Evolutionary conservation across 2,888 invertebrate species (phyloP), one percentile per base, ranked within the genome.

Genomic region (Latrodectus hesperus): DNA sequence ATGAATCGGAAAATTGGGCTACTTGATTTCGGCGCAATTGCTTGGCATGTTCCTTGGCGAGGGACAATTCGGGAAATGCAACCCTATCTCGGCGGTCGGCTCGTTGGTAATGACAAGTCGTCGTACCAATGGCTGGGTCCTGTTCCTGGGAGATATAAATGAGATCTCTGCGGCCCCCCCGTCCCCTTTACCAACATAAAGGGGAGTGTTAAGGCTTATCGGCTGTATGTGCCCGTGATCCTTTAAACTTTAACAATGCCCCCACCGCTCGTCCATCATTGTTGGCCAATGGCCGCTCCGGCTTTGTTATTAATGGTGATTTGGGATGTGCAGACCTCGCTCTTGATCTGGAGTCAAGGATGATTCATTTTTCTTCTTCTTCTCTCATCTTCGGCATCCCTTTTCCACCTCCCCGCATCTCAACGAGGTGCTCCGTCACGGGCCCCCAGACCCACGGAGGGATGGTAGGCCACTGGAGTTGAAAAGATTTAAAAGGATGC

Each of bases 61-160:
- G 5, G 1, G 38, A 9, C 26, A 17, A 11, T 68, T 22, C 6
- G 16, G 67, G 67, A 51, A 26, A 55, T 51, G 76, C 81, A 86
- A 86, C 86, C 86, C 86, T 86, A 70, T 22, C 72, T 71, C 86
- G 71, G 86, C 86, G 86, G 86, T 86, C 86, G 80, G 86, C 81
- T 81, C 86, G 86, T 86, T 86, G 86, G 86, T 86, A 86, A 86
- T 86, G 86, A 86, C 86, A 86, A 86, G 86, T 86, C 86, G 86
- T 86, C 72, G 71, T 80, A 80, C 80, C 76, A 80, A 86, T 80
- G 80, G 86, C 80, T 65, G 72, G 74, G 86, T 86, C 86, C 86
- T 86, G 86, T 86, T 86, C 86, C 86, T 86, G 86, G 71, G 86
- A 81, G 86, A 86, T 86, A 86, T 86, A 86, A 86, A 86, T 86